A percentile compares a stretch with the other conserved stretches of the same genome.
Evolutionary conservation across 1,140 invertebrate genomes (phyloP).

Genomic region (Bactericera cockerelli): DNA sequence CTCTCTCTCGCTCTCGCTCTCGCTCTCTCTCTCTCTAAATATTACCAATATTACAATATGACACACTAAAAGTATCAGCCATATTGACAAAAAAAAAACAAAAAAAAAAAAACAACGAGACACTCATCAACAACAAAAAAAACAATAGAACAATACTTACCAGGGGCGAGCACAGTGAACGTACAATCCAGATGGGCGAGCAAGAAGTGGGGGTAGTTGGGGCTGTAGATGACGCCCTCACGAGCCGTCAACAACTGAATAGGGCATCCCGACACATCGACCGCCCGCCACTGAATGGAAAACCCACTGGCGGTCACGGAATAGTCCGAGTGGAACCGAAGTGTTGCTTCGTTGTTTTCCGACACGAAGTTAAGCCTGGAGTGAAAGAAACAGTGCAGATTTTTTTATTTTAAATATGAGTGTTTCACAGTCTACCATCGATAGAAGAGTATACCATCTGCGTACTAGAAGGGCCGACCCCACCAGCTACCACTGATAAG

Average conservation of each 20-base stretch:
- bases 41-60: background rate
- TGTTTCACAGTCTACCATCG: too few species aligned
- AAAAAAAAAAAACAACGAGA: too few species aligned
- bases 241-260: constrained; percentile 42
- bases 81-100: too few species aligned
- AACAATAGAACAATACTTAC: too few species aligned
- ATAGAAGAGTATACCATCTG: too few species aligned
- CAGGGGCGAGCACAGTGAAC: constrained; percentile 43
- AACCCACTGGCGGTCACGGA: constrained; percentile 47
- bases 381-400: constrained; percentile 13
- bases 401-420: too few species aligned
- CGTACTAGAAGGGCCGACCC: too few species aligned
- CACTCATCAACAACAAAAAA: too few species aligned
- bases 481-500: too few species aligned
- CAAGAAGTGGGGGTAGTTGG: constrained; percentile 50
- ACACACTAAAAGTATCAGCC: too few species aligned
- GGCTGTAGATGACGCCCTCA: constrained; percentile 38
- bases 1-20: too few species aligned
- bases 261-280: constrained; percentile 48
- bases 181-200: constrained; percentile 48
- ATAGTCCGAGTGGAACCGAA: constrained; percentile 55
- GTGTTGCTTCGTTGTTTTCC: constrained; percentile 35
- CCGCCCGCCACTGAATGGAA: constrained; percentile 43
- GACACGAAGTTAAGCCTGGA: constrained; percentile 43
- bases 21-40: too few species aligned